Evolutionary conservation across 2,113 vertebrate genomes (phyloP).

Genomic region (Cyphomyrus discorhynchus): DNA sequence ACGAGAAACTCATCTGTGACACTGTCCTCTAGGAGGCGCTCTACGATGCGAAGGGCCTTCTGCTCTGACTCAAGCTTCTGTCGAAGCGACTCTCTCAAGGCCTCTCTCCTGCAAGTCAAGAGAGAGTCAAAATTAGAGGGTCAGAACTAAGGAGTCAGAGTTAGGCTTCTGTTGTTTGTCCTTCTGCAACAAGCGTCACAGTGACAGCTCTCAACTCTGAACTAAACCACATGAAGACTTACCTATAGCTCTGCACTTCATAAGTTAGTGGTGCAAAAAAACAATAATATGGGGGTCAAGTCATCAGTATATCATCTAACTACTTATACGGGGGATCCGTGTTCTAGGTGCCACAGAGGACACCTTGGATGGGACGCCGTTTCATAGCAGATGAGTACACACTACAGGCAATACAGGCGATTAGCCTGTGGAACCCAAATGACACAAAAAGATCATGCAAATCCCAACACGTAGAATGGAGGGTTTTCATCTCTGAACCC

Average conservation of each 20-base stretch:
- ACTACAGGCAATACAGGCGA: background rate
- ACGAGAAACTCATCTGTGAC: constrained; percentile 78
- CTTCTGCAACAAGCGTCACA: background rate
- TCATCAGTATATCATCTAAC: background rate
- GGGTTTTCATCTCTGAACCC: background rate
- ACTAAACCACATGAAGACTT: background rate
- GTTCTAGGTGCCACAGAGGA: background rate
- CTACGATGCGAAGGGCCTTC: constrained; percentile 73
- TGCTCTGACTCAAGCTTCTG: constrained; percentile 76
- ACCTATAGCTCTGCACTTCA: background rate
- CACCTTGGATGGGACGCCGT: background rate
- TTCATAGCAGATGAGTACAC: background rate
- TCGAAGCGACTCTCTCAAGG: constrained; percentile 65
- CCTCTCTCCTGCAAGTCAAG: constrained; percentile 64
- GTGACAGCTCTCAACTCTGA: background rate
- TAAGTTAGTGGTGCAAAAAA: background rate
- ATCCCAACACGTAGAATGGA: background rate
- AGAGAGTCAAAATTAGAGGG: constrained; percentile 4
- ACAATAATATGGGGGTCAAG: background rate
- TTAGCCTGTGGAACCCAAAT: background rate
- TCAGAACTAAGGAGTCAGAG: background rate
- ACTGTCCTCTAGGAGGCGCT: constrained; percentile 77
- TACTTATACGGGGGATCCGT: background rate
- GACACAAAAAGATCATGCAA: background rate
- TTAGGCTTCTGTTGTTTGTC: background rate